Conservation (phyloP, 2,113 vertebrate species). For the Laticauda colubrina region DNA sequence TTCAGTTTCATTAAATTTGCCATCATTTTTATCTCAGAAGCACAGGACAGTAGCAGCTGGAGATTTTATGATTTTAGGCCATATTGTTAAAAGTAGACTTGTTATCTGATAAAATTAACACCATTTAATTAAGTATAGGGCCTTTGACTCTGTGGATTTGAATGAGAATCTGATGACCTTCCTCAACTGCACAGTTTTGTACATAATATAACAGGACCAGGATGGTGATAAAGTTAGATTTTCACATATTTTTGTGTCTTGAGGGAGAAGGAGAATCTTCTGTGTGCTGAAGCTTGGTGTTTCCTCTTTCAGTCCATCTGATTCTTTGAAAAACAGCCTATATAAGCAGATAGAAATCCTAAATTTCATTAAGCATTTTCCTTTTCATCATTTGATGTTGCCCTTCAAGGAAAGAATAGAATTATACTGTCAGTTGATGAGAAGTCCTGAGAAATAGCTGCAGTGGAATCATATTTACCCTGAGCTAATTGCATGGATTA, state of each 20-base stretch:
- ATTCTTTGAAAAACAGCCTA: background rate
- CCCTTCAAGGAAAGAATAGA: background rate
- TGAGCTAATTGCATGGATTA: background rate
- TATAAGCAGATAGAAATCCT: background rate
- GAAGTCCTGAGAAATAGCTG: background rate
- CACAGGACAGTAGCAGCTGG: slow-evolving; percentile 39
- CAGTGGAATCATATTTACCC: background rate
- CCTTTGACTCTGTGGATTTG: background rate
- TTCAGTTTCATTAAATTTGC: slow-evolving; percentile 44
- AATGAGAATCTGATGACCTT: slow-evolving; percentile 4
- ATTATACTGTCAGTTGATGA: background rate
- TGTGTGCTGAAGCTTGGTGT: background rate
- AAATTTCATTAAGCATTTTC: background rate
- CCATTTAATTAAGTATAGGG: slow-evolving; percentile 22
- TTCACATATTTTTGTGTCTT: background rate
- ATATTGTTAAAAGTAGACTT: slow-evolving; percentile 22
- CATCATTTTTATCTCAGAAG: slow-evolving; percentile 42
- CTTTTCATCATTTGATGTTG: background rate
- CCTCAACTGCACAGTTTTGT: too few relatives aligned
- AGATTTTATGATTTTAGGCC: slow-evolving; percentile 29
- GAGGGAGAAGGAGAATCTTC: too few relatives aligned
- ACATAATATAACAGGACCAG: background rate
- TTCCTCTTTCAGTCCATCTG: background rate
- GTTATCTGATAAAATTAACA: slow-evolving; percentile 25
- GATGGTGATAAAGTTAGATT: background rate